Base-by-base conservation (phyloP, 2,113 vertebrate genomes). In the Camarhynchus parvulus region DNA sequence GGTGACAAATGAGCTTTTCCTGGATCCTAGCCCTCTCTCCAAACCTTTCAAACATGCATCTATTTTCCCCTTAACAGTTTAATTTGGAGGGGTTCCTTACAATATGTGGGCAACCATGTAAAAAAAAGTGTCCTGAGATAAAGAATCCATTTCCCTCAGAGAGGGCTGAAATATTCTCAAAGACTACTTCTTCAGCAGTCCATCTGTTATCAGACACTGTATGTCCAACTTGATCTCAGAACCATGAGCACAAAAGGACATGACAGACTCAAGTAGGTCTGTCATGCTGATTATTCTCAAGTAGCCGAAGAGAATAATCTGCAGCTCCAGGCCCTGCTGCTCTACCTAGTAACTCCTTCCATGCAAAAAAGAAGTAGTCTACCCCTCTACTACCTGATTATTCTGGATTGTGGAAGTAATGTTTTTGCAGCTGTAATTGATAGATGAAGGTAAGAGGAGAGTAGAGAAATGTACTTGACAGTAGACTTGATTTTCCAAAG, bases 261-360 rank as follows among this genome's bases (percentile, higher is more conserved):
- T 91, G 87, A 94, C 85, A 96, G 87, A 69, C 56, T 95, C 87
- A 90, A 96, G 87, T 73, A 74, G 85, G 85, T 96, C 50, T 52
- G 50, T 52, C 50, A 52, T 52, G 27, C 50, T 52, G 25, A 52
- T 52, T 28, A 52, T 28, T 52, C 15, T 52, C 50, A 52, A 28
- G 50, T 52, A 52, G 79, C 76, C 46, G 15, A 66, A 92, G 69
- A 96, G 76, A 96, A 90, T 87, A 92, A 89, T 87, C 76, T 61
- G 47, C 3, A 4, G 55, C 72, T 92, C 27, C 0, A 12, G 79
- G 55, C 81, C 37, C 84, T 83, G 35, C 76, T 79, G 46, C 52
- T 88, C 62, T 81, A 28, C 35, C 19, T 50, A 78, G 63, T 87
- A 31, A 53, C 52, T 83, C 66, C n/a, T 89, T 84, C 79, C 35